Base-by-base conservation (phyloP, 2,888 invertebrate genomes). In the Troides helena region DNA sequence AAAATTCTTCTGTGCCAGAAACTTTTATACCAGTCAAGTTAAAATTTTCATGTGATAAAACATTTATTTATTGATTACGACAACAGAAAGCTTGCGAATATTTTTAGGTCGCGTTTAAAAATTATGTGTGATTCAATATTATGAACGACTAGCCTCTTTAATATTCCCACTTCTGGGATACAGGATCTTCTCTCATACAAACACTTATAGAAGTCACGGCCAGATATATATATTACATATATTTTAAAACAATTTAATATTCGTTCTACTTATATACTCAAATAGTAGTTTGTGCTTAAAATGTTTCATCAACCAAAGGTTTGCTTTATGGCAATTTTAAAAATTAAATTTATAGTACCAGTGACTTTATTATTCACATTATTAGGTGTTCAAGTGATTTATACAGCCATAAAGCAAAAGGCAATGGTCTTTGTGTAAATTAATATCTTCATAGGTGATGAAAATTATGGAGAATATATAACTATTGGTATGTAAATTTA, bases 231-330 rank as follows among this genome's bases (percentile, higher is more conserved):
- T 30, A 30, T 57, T 23, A 23, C 7, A 57, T n/a, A 57, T 14
- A 23, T 57, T 57, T 23, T 12, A 12, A 12, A 21, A 57, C 57
- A n/a, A 57, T 23, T 23, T 1, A 23, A 23, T 46, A 50, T 67
- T 73, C 65, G 72, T 6, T 18, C 2, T 58, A 70, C 43, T 46
- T 46, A 61, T 71, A 75, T 69, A 69, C 62, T 71, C 74, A 73
- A 73, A 74, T 76, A 76, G 75, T 76, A 74, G 72, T 72, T 75
- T 72, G 72, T 72, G 68, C 7, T 71, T 69, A 30, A 57, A 64
- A 63, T 69, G 68, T 71, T 70, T 70, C 53, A 68, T 70, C 70
- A 67, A 67, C 69, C 65, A 71, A 69, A 61, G 62, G 70, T 57
- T 65, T 58, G 30, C 18, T 66, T 63, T 66, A 59, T 21, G 50